Evolutionary conservation across 37 sponge, comb jelly and placozoan species (phyloP).

Genomic region (Cladorhizidae sp.): DNA sequence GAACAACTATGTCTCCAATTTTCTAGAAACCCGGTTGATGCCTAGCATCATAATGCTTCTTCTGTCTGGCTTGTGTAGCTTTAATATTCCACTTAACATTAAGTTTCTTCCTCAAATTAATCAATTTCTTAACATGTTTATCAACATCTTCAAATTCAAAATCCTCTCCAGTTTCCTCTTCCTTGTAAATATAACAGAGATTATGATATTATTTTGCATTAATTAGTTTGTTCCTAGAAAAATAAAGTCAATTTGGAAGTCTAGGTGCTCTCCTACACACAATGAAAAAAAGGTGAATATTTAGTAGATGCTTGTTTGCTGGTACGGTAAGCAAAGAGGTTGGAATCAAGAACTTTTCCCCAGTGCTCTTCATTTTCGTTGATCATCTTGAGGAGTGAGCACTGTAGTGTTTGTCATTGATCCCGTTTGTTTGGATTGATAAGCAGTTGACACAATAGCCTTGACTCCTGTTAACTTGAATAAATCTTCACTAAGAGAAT

Average conservation of each 20-base stretch:
- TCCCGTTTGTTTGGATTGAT: conserved; percentile 57
- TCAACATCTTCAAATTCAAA: conserved; percentile 4
- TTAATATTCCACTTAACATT: conserved; percentile 12
- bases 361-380: conserved; percentile 24
- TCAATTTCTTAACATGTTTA: neutral
- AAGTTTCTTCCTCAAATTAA: conserved; percentile 6
- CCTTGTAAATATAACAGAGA: neutral
- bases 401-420: conserved; percentile 51
- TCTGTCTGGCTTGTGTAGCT: conserved; percentile 38
- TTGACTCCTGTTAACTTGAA: conserved; percentile 34
- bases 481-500: conserved; percentile 18
- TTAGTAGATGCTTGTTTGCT: conserved; percentile 41
- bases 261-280: conserved; percentile 27
- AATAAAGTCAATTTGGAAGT: conserved; percentile 22
- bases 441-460: conserved; percentile 20
- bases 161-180: neutral
- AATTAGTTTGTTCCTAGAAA: neutral
- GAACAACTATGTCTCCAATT: conserved; percentile 16
- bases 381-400: conserved; percentile 8
- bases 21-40: neutral
- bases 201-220: neutral
- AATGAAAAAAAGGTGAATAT: conserved; percentile 27
- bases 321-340: conserved; percentile 43
- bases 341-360: conserved; percentile 32
- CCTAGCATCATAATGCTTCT: conserved; percentile 28